Conservation (phyloP, 2,113 vertebrate species). For the Entomyzon cyanotis region DNA sequence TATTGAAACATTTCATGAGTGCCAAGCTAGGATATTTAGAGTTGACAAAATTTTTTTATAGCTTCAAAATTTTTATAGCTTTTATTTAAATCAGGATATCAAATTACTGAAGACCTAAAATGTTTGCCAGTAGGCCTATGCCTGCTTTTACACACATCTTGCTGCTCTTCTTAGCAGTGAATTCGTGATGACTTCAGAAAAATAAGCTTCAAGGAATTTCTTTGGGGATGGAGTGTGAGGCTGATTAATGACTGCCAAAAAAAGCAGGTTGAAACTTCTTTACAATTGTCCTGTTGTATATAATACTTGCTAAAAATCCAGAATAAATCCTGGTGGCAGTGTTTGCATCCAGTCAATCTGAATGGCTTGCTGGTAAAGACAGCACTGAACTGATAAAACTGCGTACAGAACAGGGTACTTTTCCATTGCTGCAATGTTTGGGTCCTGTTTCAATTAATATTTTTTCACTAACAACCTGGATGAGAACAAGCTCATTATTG, state of each 20-base stretch:
- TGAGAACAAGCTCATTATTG: neutral
- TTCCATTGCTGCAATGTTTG: neutral
- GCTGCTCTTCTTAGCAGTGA: neutral
- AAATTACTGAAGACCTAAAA: neutral
- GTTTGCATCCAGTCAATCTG: neutral
- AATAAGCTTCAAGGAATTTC: neutral
- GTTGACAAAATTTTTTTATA: neutral
- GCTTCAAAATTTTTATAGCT: neutral
- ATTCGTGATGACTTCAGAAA: neutral
- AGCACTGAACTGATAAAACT: neutral
- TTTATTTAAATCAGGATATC: neutral
- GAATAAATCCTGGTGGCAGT: neutral
- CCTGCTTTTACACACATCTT: neutral
- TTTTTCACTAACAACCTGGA: neutral
- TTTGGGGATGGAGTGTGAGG: neutral
- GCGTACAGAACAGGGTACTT: neutral
- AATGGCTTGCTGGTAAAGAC: neutral
- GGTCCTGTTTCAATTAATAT: neutral
- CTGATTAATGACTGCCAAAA: neutral
- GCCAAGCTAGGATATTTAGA: neutral
- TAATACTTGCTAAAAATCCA: neutral
- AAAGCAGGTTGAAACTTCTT: neutral
- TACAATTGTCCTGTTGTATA: neutral
- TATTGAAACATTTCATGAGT: neutral
- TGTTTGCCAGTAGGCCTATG: neutral